Base-by-base conservation (phyloP, 2,113 vertebrate species). In the Camelus dromedarius region DNA sequence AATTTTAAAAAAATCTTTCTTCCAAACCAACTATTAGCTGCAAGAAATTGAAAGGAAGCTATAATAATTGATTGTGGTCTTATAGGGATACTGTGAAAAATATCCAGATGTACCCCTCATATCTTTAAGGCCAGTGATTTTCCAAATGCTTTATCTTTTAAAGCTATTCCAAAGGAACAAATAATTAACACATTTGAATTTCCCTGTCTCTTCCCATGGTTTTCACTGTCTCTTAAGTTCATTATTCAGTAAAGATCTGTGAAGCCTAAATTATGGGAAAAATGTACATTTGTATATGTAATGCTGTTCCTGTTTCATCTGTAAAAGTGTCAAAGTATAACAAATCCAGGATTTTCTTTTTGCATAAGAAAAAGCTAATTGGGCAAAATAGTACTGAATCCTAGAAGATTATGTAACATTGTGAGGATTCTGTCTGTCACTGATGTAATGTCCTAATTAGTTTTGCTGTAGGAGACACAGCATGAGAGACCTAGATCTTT, bases 381-480 rank as follows among this genome's bases (percentile, higher is more conserved):
- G 72, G 69, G 87, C 7, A 32, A 97, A 97, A 96, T 64, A 79
- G 80, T 81, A n/a, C 12, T 6, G 62, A 89, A 66, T 96, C 70
- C 66, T 76, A 20, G 67, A 24, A 84, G 96, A 95, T 90, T 3
- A 2, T 48, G 93, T 28, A 67, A 92, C 85, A 95, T 72, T 30
- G 9, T 58, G 30, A 83, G 80, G 42, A 97, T 92, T 87, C 92
- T 52, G 83, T 22, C 56, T 96, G 91, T 94, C 95, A 76, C 1
- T 73, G 11, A 15, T 24, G 8, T 93, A 95, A 98, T 77, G 75
- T 86, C 86, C 62, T 97, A 93, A 85, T 85, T 93, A 96, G 77
- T 81, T 93, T 97, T 95, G 30, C 83, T 97, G 54, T 48, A 96
- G 38, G 73, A 87, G 50, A 88, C 96, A 60, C 46, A 93, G 94